A percentile compares a stretch with the other conserved stretches of the same genome.
Evolutionary conservation across 1,140 invertebrate species (phyloP).

Genomic region (Augochlora pura): DNA sequence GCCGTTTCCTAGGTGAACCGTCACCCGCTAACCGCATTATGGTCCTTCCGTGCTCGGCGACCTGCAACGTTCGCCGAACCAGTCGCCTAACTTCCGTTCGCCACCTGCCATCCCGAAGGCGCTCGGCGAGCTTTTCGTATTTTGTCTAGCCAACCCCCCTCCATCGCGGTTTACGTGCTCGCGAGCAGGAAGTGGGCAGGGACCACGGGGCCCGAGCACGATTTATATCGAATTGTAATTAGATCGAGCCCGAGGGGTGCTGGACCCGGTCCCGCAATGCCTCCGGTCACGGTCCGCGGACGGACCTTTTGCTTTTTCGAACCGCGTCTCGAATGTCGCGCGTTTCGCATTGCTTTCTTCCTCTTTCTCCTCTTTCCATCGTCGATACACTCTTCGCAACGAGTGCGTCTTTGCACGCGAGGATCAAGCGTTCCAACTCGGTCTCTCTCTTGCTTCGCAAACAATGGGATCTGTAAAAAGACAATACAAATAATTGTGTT

Average conservation of each 20-base stretch:
- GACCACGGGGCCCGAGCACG: not conserved
- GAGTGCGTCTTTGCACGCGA: not conserved
- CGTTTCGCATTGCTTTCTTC: not conserved
- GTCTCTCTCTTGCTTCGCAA: too few relatives aligned
- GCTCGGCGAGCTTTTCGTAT: not conserved
- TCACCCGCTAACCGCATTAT: slow-evolving; percentile 22
- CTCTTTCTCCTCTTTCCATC: not conserved
- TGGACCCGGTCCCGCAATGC: not conserved
- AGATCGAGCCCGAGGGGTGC: not conserved
- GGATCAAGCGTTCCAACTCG: too few relatives aligned
- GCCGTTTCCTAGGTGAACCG: slow-evolving; percentile 33
- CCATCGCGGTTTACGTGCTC: not conserved
- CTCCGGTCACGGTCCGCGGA: not conserved
- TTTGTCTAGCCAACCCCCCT: not conserved
- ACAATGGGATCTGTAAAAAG: too few relatives aligned
- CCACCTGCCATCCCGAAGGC: not conserved
- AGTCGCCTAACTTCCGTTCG: slow-evolving; percentile 10
- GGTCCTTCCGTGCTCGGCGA: not conserved
- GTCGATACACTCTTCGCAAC: not conserved
- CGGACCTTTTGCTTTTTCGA: not conserved
- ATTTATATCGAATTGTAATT: slow-evolving; percentile 4
- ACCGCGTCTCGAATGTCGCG: not conserved
- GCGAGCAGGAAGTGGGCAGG: not conserved
- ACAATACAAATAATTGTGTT: too few relatives aligned
- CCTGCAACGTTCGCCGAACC: not conserved